Base-by-base conservation (phyloP, 1,140 invertebrate species). In the Orchestia grillus region DNA sequence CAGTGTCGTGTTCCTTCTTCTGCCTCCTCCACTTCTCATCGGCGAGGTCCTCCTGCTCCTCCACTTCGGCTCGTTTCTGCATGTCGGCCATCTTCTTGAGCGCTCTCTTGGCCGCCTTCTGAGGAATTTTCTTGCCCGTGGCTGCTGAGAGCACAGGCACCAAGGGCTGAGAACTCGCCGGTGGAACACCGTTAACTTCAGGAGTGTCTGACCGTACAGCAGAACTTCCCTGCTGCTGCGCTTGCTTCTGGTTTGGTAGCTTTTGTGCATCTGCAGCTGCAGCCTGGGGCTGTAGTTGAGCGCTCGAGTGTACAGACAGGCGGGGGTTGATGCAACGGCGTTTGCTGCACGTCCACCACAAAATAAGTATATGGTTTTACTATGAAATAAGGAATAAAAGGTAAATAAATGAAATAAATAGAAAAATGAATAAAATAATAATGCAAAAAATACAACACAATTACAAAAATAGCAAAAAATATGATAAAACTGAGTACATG, bases 41-140 rank as follows among this genome's bases (percentile, higher is more conserved):
- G 0, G 43, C 92, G 0, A 44, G 92, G 44, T 94, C 92, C 40
- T 94, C 92, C 44, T 94, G 92, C 44, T 94, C 92, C 4, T 94
- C 92, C 40, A 19, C 8, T 40, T 94, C 92, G 36, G 44, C 92
- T 8, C 92, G 92, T n/a, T 45, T 44, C 92, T 94, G 43, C 92
- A 94, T 94, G 44, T 94, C 92, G 1, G 43, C 44, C 92, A 94
- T 94, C 92, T 94, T 94, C 92, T 94, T 94, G 92, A 94, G 43
- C 41, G 92, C 40, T 44, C 96, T 97, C 97, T 96, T 97, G 97
- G 91, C 97, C 96, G 11, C 96, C 96, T 45, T 97, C 97, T 43
- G 95, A 96, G n/a, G 97, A 97, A 92, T 97, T 97, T 97, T 97
- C 97, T 96, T 97, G 97, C 96, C 97, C 97, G 96, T 97, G 97